Evolutionary conservation across 2,113 vertebrate species (phyloP).

Genomic region (Entosphenus tridentatus): DNA sequence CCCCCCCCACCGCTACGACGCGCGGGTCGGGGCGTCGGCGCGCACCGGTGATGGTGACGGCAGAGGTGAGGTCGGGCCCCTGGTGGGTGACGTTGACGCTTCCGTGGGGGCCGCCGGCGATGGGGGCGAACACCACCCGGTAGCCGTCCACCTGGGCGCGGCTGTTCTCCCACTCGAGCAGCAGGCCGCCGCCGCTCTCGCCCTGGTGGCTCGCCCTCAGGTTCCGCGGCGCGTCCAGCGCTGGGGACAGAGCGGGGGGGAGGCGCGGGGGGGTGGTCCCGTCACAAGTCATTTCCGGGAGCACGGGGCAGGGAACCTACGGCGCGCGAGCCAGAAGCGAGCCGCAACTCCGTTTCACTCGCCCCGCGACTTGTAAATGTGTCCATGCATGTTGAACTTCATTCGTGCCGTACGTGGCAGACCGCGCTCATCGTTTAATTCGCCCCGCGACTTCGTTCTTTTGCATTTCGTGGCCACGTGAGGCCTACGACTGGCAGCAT

Average conservation of each 20-base stretch:
- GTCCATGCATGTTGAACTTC: no score
- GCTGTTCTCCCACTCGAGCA: slow-evolving; percentile 88
- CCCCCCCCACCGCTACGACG: background rate
- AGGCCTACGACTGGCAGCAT: no score
- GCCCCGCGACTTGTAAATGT: no score
- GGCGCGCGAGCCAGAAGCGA: no score
- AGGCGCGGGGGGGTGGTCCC: no score
- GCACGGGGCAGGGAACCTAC: no score
- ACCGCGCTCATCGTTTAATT: no score
- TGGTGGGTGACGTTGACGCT: slow-evolving; percentile 43
- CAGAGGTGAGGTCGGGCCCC: slow-evolving; percentile 36
- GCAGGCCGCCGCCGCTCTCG: slow-evolving; percentile 39
- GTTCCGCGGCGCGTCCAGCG: slow-evolving; percentile 88
- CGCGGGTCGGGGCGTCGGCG: background rate
- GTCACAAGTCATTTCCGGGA: no score
- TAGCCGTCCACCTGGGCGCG: slow-evolving; percentile 64
- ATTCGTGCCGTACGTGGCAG: no score
- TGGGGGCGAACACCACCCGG: slow-evolving; percentile 74
- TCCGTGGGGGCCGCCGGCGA: slow-evolving; percentile 76
- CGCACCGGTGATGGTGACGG: slow-evolving; percentile 44
- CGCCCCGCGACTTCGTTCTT: no score
- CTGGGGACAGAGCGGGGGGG: slow-evolving; percentile 19
- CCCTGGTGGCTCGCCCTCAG: slow-evolving; percentile 42
- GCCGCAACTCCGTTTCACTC: no score
- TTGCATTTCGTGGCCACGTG: no score